Percentiles rank a stretch among this genome's conserved stretches.
Conservation (phyloP, 2,888 invertebrate genomes). For the Notodonta ziczac region DNA sequence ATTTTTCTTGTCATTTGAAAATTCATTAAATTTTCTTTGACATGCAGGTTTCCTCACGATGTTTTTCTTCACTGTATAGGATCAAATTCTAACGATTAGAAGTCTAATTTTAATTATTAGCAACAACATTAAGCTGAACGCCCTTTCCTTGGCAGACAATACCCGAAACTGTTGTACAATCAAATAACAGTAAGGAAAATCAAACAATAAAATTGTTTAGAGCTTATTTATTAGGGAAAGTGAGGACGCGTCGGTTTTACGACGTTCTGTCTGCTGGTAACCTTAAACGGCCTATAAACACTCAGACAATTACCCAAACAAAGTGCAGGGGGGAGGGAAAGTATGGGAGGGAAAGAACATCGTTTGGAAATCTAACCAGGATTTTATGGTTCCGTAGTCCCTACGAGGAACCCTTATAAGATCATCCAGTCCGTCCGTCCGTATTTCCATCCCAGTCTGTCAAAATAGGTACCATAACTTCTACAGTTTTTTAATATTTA, state of each 20-base stretch:
- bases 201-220: conserved; percentile 24
- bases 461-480: too few species aligned
- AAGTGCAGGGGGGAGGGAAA: not conserved
- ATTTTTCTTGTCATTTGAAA: too few species aligned
- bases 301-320: conserved; percentile 10
- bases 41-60: too few species aligned
- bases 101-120: not conserved
- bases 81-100: too few species aligned
- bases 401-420: too few species aligned
- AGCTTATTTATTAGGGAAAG: conserved; percentile 32
- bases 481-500: too few species aligned
- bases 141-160: not conserved
- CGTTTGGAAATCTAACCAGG: too few species aligned
- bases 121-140: not conserved
- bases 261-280: conserved; percentile 32
- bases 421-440: too few species aligned
- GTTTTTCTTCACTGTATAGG: too few species aligned
- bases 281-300: conserved; percentile 24
- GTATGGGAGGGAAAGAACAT: not conserved
- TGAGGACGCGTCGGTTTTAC: conserved; percentile 38
- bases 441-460: too few species aligned
- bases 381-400: too few species aligned
- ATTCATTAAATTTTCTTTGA: too few species aligned
- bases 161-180: conserved; percentile 1
- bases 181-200: conserved; percentile 14